A percentile compares a stretch with the other conserved stretches of the same genome.
These are phyloP conservation scores for Zaprionus lineosus DNA, from an alignment of 2,888 invertebrate species.

Conservation along the genomic window DNA sequence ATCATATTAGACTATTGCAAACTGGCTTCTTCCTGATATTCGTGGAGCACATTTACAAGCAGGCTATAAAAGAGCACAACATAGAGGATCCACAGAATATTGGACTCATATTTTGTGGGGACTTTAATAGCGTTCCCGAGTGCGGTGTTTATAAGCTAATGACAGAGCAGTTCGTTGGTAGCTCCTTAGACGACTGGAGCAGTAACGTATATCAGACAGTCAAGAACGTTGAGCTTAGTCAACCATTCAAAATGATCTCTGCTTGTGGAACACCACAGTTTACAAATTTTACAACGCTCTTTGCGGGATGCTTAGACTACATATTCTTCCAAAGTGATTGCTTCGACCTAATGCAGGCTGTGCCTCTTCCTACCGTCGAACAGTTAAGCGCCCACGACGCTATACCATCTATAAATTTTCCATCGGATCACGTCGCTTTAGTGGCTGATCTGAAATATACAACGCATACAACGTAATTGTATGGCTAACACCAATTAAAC, in stretches of 20 bases:
- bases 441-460: slow-evolving; percentile 88
- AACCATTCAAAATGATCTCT: slow-evolving; percentile 87
- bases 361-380: slow-evolving; percentile 91
- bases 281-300: slow-evolving; percentile 92
- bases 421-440: slow-evolving; percentile 96
- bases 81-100: slow-evolving; percentile 83
- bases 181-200: slow-evolving; percentile 88
- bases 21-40: slow-evolving; percentile 89
- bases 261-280: slow-evolving; percentile 92
- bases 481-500: background rate
- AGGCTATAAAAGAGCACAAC: slow-evolving; percentile 64
- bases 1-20: slow-evolving; percentile 94
- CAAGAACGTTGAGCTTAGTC: slow-evolving; percentile 85
- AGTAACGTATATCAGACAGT: slow-evolving; percentile 88
- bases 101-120: slow-evolving; percentile 92
- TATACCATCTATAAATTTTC: slow-evolving; percentile 94
- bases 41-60: slow-evolving; percentile 85
- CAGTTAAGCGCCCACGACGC: slow-evolving; percentile 89
- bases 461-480: slow-evolving; percentile 9
- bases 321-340: slow-evolving; percentile 90
- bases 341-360: slow-evolving; percentile 87
- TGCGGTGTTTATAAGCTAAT: slow-evolving; percentile 91
- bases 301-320: slow-evolving; percentile 95
- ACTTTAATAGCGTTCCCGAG: slow-evolving; percentile 94
- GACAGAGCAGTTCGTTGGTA: slow-evolving; percentile 87